A percentile compares a stretch with the other conserved stretches of the same genome.
phyloP scores from a whole-genome alignment of 2,797 vertebrate genomes.

The Sandelia bainsii region DNA sequence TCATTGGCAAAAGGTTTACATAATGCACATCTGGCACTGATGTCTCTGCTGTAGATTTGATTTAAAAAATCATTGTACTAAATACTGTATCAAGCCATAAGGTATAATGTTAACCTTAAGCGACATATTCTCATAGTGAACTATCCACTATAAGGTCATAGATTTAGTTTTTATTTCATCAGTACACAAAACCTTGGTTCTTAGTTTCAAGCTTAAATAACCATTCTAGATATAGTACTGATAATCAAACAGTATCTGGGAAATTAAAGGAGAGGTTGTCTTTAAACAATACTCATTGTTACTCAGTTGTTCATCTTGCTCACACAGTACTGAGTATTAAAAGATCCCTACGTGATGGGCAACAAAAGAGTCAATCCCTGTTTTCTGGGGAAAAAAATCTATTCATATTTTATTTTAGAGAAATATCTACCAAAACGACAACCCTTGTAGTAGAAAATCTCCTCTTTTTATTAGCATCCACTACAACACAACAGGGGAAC shows the following conservation, averaged over 20 bases:
- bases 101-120: not conserved
- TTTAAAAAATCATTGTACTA: not conserved
- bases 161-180: not conserved
- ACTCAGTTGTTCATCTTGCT: not conserved
- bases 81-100: not conserved
- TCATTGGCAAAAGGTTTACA: constrained; percentile 22
- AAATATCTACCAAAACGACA: no score
- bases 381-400: no score
- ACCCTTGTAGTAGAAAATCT: no score
- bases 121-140: not conserved
- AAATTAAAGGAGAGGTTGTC: no score
- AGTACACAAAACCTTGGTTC: not conserved
- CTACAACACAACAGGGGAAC: no score
- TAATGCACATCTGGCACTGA: not conserved
- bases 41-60: not conserved
- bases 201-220: constrained; percentile 16
- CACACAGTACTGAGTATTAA: no score
- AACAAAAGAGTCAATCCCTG: no score
- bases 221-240: not conserved
- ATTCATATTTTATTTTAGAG: no score
- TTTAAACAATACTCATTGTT: no score
- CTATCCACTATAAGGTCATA: not conserved
- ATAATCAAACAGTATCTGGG: constrained; percentile 6
- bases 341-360: no score
- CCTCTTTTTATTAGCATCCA: no score